These are phyloP conservation scores for Tribolium freemani DNA, from an alignment of 2,888 invertebrate species.

Conservation along the genomic window DNA sequence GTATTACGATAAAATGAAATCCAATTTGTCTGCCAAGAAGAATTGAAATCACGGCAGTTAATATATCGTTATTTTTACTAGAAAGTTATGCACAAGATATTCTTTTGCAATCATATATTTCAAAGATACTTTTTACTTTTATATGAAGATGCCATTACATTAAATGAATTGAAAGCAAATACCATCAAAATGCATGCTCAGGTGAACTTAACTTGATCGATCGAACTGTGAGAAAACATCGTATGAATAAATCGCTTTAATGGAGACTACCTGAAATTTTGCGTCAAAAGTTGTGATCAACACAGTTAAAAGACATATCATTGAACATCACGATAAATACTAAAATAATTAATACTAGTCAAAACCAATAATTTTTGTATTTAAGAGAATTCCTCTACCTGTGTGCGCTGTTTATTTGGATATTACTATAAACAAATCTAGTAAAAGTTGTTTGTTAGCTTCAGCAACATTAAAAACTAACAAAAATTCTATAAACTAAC, in stretches of 20 bases:
- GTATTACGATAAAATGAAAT: neutral
- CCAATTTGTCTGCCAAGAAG: neutral
- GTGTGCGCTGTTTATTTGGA: too few species aligned
- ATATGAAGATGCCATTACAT: neutral
- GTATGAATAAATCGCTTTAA: neutral
- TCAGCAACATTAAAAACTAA: too few species aligned
- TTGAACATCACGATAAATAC: neutral
- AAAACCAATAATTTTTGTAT: too few species aligned
- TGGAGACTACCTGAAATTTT: neutral
- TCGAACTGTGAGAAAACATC: neutral
- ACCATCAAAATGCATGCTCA: neutral
- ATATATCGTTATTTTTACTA: neutral
- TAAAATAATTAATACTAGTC: too few species aligned
- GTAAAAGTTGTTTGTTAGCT: too few species aligned
- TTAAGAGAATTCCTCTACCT: too few species aligned
- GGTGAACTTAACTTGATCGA: neutral
- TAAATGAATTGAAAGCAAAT: neutral
- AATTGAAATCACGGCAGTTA: neutral
- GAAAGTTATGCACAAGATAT: neutral
- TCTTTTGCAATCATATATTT: neutral
- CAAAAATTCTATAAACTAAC: too few species aligned
- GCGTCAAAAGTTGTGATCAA: neutral
- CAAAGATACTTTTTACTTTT: neutral
- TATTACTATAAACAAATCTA: too few species aligned
- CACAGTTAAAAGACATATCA: neutral